Conservation (phyloP, 2,797 vertebrate species). For the Lagocephalus sceleratus region DNA sequence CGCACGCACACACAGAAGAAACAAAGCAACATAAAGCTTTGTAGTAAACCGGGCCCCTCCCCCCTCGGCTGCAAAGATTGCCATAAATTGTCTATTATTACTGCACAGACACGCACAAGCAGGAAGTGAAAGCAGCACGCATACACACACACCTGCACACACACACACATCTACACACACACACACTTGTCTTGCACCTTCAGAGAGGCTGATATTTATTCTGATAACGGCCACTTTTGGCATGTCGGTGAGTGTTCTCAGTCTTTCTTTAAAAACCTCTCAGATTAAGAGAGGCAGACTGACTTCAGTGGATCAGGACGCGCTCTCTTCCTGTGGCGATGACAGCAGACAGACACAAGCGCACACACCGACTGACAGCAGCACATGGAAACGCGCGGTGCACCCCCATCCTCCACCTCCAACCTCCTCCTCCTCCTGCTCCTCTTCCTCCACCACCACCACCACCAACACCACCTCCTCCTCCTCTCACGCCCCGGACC, state of each 20-base stretch:
- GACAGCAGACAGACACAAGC: conserved; percentile 8
- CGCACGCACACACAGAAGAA: conserved; percentile 18
- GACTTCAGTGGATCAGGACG: neutral
- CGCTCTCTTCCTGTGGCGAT: neutral
- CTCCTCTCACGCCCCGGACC: neutral
- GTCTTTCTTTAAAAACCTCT: too few species aligned
- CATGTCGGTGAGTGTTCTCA: too few species aligned
- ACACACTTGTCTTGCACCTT: neutral
- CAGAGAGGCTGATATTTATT: too few species aligned
- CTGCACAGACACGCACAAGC: conserved; percentile 27
- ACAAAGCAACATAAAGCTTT: conserved; percentile 61
- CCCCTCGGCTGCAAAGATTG: conserved; percentile 64
- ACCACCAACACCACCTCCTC: too few species aligned
- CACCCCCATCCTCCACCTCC: conserved; percentile 10
- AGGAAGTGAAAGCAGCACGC: conserved; percentile 2
- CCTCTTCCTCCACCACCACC: too few species aligned
- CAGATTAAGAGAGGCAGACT: neutral
- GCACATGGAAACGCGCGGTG: conserved; percentile 19
- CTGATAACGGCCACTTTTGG: too few species aligned
- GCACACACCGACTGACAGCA: conserved; percentile 20
- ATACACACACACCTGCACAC: conserved; percentile 12
- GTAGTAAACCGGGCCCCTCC: conserved; percentile 49
- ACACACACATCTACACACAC: conserved; percentile 14
- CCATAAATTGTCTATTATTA: conserved; percentile 67
- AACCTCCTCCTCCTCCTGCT: too few species aligned